Conservation (phyloP, 2,888 invertebrate genomes). For the Acronicta aceris region DNA sequence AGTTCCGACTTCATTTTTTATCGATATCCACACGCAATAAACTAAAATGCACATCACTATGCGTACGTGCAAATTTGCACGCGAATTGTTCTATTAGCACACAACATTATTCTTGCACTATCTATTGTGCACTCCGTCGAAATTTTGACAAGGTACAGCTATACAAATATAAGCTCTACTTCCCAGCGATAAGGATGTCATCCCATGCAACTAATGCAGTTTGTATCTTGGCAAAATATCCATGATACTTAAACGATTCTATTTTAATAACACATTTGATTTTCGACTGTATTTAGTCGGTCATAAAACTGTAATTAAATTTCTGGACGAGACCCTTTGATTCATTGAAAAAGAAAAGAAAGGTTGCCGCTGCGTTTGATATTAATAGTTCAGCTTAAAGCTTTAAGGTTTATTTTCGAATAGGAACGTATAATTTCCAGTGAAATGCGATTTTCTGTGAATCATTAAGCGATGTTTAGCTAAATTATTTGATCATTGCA, state of each 20-base stretch:
- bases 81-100: slow-evolving; percentile 62
- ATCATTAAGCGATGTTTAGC: slow-evolving; percentile 45
- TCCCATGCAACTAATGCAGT: slow-evolving; percentile 16
- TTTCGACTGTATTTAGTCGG: slow-evolving; percentile 23
- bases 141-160: slow-evolving; percentile 19
- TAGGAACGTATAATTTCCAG: slow-evolving; percentile 1
- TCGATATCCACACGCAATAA: slow-evolving; percentile 38
- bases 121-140: slow-evolving; percentile 18
- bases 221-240: slow-evolving; percentile 35
- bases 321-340: neutral
- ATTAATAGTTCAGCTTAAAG: accelerated
- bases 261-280: slow-evolving; percentile 25
- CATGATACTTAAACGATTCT: slow-evolving; percentile 33
- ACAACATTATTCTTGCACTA: slow-evolving; percentile 49
- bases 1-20: slow-evolving; percentile 10
- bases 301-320: slow-evolving; percentile 7
- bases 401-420: slow-evolving; percentile 11
- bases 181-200: slow-evolving; percentile 9
- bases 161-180: slow-evolving; percentile 20
- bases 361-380: neutral
- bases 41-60: slow-evolving; percentile 58
- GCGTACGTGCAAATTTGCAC: slow-evolving; percentile 74
- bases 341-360: slow-evolving; percentile 32
- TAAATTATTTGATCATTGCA: slow-evolving; percentile 39
- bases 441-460: slow-evolving; percentile 39